Base-by-base conservation (phyloP, 2,888 invertebrate species). In the Augochlorella aurata region DNA sequence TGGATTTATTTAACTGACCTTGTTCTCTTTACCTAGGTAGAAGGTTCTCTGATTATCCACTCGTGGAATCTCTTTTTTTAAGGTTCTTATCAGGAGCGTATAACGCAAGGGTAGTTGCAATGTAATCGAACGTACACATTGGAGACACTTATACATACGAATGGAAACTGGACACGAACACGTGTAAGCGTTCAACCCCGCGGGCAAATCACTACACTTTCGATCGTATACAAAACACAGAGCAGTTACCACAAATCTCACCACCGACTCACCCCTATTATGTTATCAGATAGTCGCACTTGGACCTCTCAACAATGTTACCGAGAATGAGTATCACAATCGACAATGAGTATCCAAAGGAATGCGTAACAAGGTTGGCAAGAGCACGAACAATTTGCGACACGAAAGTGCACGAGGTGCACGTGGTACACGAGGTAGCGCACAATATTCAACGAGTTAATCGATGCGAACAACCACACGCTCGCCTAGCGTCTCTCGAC, bases 1-100 rank as follows among this genome's bases (percentile, higher is more conserved):
- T 38, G 71, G 71, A 79, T 80, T 82, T 70, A 66, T 66, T 89
- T 70, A 77, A 92, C 92, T 92, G 92, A 92, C 92, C 92, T 92
- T 91, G 86, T 85, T 83, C 65, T 63, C 61, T 71, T 85, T 85
- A 82, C 79, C 85, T 85, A 87, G 83, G 44, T 77, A 79, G 79
- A 84, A 73, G 71, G 81, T 85, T 86, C 85, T 79, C 85, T 79
- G 83, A 89, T 84, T 38, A 83, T 87, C 87, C 86, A 88, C 84
- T 86, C 85, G 81, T 87, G 84, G 85, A 88, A 88, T 88, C 86
- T 89, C 88, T 85, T 84, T 82, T 72, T 58, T 58, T 74, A 66
- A 79, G 85, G 70, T 79, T 74, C 74, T 82, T 73, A 78, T 74
- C 47, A 77, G 78, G 61, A 74, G 58, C 77, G 71, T 77, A 38